Evolutionary conservation across 1,140 invertebrate species (phyloP).

Genomic region (Drosophila virilis): DNA sequence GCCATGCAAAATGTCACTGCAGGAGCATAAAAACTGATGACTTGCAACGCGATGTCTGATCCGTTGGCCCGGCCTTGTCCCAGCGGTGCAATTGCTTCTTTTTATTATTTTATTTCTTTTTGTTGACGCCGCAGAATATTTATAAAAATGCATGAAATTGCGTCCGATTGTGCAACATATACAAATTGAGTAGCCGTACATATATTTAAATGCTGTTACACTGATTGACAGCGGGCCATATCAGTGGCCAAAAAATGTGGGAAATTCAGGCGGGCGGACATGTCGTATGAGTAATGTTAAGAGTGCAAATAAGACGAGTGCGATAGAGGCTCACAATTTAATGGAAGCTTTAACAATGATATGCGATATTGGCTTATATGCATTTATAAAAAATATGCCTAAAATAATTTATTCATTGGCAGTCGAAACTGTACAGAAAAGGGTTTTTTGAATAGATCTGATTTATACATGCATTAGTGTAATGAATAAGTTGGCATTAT

Average conservation of each 20-base stretch:
- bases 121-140: slow-evolving; percentile 27
- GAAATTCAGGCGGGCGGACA: slow-evolving; percentile 12
- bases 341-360: neutral
- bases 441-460: neutral
- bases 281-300: slow-evolving; percentile 78
- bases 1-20: slow-evolving; percentile 63
- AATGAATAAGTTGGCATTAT: slow-evolving; percentile 24
- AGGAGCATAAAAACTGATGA: slow-evolving; percentile 76
- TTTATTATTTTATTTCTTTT: slow-evolving; percentile 34
- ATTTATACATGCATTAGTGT: slow-evolving; percentile 22
- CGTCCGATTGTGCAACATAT: slow-evolving; percentile 31
- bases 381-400: slow-evolving; percentile 6
- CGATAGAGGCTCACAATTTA: slow-evolving; percentile 2
- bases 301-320: slow-evolving; percentile 48
- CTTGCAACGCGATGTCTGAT: slow-evolving; percentile 73
- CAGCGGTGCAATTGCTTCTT: slow-evolving; percentile 69
- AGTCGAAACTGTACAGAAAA: neutral
- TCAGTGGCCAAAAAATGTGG: slow-evolving; percentile 42
- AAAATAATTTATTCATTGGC: slow-evolving; percentile 36
- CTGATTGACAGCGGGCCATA: slow-evolving; percentile 75
- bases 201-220: slow-evolving; percentile 75
- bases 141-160: slow-evolving; percentile 72
- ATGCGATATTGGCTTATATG: neutral
- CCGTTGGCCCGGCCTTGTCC: slow-evolving; percentile 40
- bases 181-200: slow-evolving; percentile 22